Evolutionary conservation across 2,113 vertebrate species (phyloP), one percentile per base, ranked within the genome.

Genomic region (Caloenas nicobarica): DNA sequence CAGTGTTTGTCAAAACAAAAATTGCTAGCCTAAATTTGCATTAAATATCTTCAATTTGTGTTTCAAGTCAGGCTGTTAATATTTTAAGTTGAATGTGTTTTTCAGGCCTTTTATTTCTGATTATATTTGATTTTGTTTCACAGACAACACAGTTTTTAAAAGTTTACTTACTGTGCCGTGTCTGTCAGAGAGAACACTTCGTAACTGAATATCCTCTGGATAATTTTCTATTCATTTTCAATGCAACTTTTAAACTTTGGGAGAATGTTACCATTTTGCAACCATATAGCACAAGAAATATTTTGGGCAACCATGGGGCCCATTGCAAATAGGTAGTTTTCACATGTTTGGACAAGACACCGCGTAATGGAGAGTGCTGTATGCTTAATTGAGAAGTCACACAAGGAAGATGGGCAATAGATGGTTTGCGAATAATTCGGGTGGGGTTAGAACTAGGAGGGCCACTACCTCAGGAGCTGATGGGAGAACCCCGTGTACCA

Each of bases 311-410:
- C 38, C 29, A 3, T 23, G 56, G 33, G 21, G 11, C 26, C 50
- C 5, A 0, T 26, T 38, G 21, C 65, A 61, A 70, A 38, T 13
- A 60, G 16, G 16, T 72, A 16, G 36, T 34, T 33, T 33, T 42
- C 46, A 16, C 10, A 22, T 19, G 14, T 81, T 61, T 62, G 68
- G 78, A 40, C 8, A 33, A 70, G 36, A 24, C 31, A 62, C 8
- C 0, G 0, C 0, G 0, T 86, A 29, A 11, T 9, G 9, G 51
- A 28, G 29, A 15, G 13, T 70, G 48, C 38, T 46, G 16, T 56
- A 14, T 3, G 2, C 36, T 44, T 85, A 51, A 48, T 0, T 62
- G 64, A 61, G 80, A 81, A 58, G 25, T 10, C 8, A 1, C 2
- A 2, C 36, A 54, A 57, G 33, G 10, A 89, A 54, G 48, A 38